phyloP scores from a whole-genome alignment of 2,888 invertebrate species.

The Drosophila pegasa region DNA sequence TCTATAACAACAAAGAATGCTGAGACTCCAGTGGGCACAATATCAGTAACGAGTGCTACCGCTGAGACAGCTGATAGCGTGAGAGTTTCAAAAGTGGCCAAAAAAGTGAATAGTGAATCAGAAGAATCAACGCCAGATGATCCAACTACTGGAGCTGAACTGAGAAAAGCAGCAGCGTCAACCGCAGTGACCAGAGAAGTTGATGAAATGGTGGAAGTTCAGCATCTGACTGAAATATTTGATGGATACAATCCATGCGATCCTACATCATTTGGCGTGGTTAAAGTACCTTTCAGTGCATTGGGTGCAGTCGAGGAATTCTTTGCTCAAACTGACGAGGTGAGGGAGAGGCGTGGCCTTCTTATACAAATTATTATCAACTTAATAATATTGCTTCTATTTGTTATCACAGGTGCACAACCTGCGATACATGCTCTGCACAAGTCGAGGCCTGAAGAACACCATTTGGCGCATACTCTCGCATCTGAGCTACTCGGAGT shows the following conservation, averaged over 20 bases:
- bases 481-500: slow-evolving; percentile 42
- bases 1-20: neutral
- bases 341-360: no score
- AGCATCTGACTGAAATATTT: neutral
- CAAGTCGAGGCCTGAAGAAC: slow-evolving; percentile 36
- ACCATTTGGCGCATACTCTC: slow-evolving; percentile 56
- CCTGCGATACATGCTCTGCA: slow-evolving; percentile 46
- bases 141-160: neutral
- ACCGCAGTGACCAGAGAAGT: neutral
- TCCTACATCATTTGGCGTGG: neutral
- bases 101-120: neutral
- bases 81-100: neutral
- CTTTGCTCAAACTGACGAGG: neutral
- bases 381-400: neutral
- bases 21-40: neutral
- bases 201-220: neutral
- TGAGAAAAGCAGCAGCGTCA: neutral
- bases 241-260: neutral
- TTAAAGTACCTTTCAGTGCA: neutral
- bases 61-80: neutral
- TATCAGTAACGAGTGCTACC: neutral
- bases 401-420: slow-evolving; percentile 45
- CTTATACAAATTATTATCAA: neutral
- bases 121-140: neutral
- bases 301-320: neutral